Conservation (phyloP, 2,797 vertebrate genomes). For the Poecilia velifera region DNA sequence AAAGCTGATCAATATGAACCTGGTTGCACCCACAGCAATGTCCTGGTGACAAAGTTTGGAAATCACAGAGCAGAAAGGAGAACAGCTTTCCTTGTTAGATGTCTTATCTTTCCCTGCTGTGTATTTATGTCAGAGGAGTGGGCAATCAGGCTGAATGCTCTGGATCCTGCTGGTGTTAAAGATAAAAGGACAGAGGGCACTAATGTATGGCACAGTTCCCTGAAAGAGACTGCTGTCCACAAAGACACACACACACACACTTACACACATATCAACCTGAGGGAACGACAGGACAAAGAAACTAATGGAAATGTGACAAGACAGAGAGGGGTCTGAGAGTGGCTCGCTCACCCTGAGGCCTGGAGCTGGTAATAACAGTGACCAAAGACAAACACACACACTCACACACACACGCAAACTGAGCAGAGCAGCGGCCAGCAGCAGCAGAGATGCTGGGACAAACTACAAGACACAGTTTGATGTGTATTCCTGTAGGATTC, state of each 20-base stretch:
- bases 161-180: constrained; percentile 30
- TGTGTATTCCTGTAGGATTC: constrained; percentile 42
- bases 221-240: constrained; percentile 30
- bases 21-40: neutral
- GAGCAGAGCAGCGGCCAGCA: constrained; percentile 34
- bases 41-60: neutral
- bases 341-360: constrained; percentile 58
- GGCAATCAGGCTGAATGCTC: constrained; percentile 17
- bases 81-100: constrained; percentile 17
- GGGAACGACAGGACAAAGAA: constrained; percentile 54
- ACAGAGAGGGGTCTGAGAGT: constrained; percentile 64
- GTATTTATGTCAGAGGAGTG: constrained; percentile 12
- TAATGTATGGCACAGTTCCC: constrained; percentile 51
- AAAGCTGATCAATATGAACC: neutral
- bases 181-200: constrained; percentile 39
- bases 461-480: constrained; percentile 41
- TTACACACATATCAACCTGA: constrained; percentile 40
- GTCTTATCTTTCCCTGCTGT: neutral
- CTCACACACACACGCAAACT: constrained; percentile 14
- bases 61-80: neutral
- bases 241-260: constrained; percentile 18
- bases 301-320: constrained; percentile 74
- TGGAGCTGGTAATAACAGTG: constrained; percentile 60
- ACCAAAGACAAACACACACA: constrained; percentile 27
- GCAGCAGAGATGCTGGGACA: constrained; percentile 37